Conservation (phyloP, 2,797 vertebrate genomes). For the Sebastes alutus region DNA sequence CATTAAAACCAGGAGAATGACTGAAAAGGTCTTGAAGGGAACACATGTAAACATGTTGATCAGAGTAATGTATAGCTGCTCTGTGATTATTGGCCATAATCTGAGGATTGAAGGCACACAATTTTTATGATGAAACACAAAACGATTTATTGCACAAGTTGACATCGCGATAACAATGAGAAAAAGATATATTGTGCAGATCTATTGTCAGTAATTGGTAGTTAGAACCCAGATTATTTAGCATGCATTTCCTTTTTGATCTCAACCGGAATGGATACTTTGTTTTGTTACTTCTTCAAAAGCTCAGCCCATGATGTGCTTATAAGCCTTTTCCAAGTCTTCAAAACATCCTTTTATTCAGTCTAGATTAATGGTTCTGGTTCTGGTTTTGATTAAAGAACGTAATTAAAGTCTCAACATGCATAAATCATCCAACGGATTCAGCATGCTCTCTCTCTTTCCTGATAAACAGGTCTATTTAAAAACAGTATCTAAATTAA, state of each 20-base stretch:
- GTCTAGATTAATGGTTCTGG: not conserved
- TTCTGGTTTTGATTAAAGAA: not conserved
- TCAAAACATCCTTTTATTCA: not conserved
- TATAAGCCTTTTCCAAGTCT: not conserved
- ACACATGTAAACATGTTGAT: too few relatives aligned
- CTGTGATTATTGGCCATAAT: too few relatives aligned
- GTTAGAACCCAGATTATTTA: not conserved
- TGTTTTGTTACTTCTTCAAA: not conserved
- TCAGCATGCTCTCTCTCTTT: not conserved
- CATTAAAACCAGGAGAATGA: too few relatives aligned
- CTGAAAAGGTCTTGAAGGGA: too few relatives aligned
- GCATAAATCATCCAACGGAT: not conserved
- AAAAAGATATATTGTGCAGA: too few relatives aligned
- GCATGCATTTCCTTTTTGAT: not conserved
- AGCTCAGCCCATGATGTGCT: not conserved
- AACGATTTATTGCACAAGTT: too few relatives aligned
- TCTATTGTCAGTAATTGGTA: too few relatives aligned
- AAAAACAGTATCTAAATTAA: conserved; percentile 38
- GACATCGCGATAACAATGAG: accelerated
- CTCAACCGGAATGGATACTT: not conserved
- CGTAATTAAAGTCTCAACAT: not conserved
- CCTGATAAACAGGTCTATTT: conserved; percentile 35
- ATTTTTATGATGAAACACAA: too few relatives aligned
- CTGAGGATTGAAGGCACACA: too few relatives aligned
- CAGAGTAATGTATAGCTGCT: too few relatives aligned